Evolutionary conservation across 2,888 invertebrate species (phyloP).

Genomic region (Diadegma fenestrale): DNA sequence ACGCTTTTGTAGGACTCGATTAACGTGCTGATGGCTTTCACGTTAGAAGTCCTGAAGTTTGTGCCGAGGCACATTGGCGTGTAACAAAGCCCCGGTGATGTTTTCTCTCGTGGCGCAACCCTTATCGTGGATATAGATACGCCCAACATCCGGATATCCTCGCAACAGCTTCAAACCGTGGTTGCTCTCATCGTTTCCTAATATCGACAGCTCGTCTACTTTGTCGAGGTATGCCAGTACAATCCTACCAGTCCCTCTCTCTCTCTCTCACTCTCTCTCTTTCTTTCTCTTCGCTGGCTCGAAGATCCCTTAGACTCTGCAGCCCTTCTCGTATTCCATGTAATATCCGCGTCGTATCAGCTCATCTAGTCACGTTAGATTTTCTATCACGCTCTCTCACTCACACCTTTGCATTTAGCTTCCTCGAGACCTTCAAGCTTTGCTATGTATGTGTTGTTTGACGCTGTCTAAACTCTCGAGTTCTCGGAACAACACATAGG

Average conservation of each 20-base stretch:
- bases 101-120: constrained; percentile 42
- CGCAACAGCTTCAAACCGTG: constrained; percentile 39
- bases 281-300: constrained; percentile 10
- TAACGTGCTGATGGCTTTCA: constrained; percentile 50
- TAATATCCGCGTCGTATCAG: constrained; percentile 82
- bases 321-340: constrained; percentile 69
- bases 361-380: constrained; percentile 78
- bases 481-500: constrained; percentile 57
- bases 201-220: constrained; percentile 82
- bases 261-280: constrained; percentile 2
- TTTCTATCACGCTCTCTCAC: constrained; percentile 72
- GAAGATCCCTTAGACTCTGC: constrained; percentile 28
- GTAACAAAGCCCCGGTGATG: constrained; percentile 44
- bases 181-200: constrained; percentile 66
- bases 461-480: constrained; percentile 70
- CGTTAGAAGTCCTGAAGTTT: constrained; percentile 58
- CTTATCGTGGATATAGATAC: constrained; percentile 34
- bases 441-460: constrained; percentile 56
- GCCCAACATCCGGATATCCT: constrained; percentile 41
- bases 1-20: constrained; percentile 56
- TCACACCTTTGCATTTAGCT: constrained; percentile 26
- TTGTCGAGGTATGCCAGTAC: constrained; percentile 75
- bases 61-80: constrained; percentile 41
- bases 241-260: constrained; percentile 5
- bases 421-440: constrained; percentile 66